Evolutionary conservation across 1,140 invertebrate species (phyloP).

Genomic region (Scaptomyza graminum): DNA sequence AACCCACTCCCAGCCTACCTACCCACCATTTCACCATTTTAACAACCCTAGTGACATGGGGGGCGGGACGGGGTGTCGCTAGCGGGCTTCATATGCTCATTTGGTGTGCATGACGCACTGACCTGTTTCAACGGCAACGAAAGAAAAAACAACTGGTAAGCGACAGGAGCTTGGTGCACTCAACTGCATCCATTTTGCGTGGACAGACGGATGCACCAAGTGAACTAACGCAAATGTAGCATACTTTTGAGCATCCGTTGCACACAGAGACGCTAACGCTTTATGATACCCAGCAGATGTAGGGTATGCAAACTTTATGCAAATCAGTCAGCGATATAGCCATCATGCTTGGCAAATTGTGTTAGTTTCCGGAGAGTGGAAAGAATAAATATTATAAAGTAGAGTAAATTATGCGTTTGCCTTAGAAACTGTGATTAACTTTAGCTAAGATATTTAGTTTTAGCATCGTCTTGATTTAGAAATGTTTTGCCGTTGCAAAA

Average conservation of each 20-base stretch:
- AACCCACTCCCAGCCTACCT: neutral
- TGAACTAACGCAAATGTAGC: slow-evolving; percentile 32
- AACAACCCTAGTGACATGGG: too few relatives aligned
- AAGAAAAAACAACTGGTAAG: slow-evolving; percentile 30
- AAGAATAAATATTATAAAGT: neutral
- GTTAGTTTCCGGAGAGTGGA: neutral
- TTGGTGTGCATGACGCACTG: slow-evolving; percentile 76
- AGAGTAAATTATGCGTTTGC: neutral
- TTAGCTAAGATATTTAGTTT: neutral
- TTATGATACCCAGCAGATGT: slow-evolving; percentile 21
- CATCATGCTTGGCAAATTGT: neutral
- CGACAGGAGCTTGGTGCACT: slow-evolving; percentile 64
- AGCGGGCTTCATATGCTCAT: slow-evolving; percentile 65
- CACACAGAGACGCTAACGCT: slow-evolving; percentile 23
- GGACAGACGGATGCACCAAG: slow-evolving; percentile 11
- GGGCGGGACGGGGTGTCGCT: neutral
- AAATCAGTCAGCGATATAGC: neutral
- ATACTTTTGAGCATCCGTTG: slow-evolving; percentile 52
- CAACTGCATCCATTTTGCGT: slow-evolving; percentile 44
- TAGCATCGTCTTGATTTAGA: too few relatives aligned
- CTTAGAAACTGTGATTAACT: too few relatives aligned
- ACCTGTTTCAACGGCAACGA: slow-evolving; percentile 77
- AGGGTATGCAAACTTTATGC: slow-evolving; percentile 5
- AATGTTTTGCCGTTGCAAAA: too few relatives aligned
- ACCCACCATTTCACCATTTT: too few relatives aligned